phyloP scores from a whole-genome alignment of 2,888 invertebrate genomes.

The Calliopum simillimum region DNA sequence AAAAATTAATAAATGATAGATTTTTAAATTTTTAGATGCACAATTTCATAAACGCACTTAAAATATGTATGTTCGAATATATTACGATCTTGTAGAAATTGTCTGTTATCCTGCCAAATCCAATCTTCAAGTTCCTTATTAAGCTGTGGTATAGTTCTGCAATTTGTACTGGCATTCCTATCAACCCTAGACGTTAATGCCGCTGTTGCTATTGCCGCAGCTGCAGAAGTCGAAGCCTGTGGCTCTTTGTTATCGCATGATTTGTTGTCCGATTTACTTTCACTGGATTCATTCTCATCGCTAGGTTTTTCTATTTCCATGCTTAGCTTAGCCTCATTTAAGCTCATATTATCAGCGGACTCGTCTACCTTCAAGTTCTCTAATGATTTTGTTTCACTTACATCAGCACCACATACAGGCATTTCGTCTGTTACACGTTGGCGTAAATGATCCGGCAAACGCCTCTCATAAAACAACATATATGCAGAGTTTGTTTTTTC shows the following conservation, averaged over 20 bases:
- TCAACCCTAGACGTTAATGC: conserved; percentile 38
- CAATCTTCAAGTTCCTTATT: conserved; percentile 85
- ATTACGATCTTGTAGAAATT: conserved; percentile 93
- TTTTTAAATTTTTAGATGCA: not conserved
- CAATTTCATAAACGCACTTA: conserved; percentile 72
- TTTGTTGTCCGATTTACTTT: conserved; percentile 26
- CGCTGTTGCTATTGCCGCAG: conserved; percentile 42
- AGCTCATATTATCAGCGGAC: conserved; percentile 22
- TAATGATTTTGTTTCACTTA: not conserved
- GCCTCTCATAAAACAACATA: conserved; percentile 95
- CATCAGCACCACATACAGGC: conserved; percentile 6
- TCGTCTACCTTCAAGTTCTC: conserved; percentile 21
- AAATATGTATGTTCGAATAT: conserved; percentile 97
- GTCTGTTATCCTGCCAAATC: conserved; percentile 98
- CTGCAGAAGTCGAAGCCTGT: conserved; percentile 54
- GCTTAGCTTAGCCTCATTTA: conserved; percentile 41
- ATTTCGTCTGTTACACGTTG: conserved; percentile 44
- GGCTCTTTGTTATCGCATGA: conserved; percentile 40
- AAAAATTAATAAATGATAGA: conserved; percentile 10
- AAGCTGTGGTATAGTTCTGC: conserved; percentile 54
- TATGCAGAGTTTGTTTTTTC: conserved; percentile 98
- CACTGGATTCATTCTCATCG: conserved; percentile 2
- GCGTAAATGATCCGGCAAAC: conserved; percentile 68
- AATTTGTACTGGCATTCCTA: conserved; percentile 40
- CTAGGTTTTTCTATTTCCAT: not conserved